These are phyloP conservation scores for Cephus pygmeus DNA, from an alignment of 2,888 invertebrate genomes.

Conservation along the genomic window DNA sequence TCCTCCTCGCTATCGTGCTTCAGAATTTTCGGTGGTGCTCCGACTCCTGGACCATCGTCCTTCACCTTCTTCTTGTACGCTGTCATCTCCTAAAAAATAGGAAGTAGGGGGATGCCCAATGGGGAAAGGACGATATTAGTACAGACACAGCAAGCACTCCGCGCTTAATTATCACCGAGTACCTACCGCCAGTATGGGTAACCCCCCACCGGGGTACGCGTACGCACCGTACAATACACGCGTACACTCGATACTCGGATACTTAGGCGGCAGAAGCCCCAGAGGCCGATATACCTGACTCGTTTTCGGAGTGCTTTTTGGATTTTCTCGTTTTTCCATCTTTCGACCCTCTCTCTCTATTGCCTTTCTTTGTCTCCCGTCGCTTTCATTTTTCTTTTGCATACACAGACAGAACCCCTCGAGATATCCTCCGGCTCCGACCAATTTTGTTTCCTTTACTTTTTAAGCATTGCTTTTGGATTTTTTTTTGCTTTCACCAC, in stretches of 20 bases:
- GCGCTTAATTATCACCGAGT: neutral
- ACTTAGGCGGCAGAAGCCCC: neutral
- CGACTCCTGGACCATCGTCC: conserved; percentile 63
- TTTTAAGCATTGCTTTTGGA: neutral
- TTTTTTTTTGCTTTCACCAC: neutral
- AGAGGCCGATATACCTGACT: neutral
- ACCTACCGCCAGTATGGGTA: neutral
- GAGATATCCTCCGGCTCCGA: neutral
- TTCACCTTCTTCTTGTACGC: conserved; percentile 82
- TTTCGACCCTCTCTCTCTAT: neutral
- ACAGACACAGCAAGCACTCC: neutral
- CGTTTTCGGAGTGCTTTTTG: neutral
- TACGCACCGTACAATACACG: neutral
- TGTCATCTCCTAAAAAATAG: conserved; percentile 79
- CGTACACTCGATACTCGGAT: neutral
- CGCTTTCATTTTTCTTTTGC: neutral
- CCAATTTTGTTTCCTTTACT: neutral
- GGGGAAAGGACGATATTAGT: neutral
- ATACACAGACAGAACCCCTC: neutral
- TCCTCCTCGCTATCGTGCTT: conserved; percentile 74
- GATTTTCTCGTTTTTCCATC: neutral
- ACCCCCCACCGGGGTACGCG: neutral
- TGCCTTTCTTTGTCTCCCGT: neutral
- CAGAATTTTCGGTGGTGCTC: conserved; percentile 68
- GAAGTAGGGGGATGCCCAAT: neutral